Evolutionary conservation across 2,888 invertebrate species (phyloP), one percentile per base, ranked within the genome.

Genomic region (Lasioglossum leucozonium): DNA sequence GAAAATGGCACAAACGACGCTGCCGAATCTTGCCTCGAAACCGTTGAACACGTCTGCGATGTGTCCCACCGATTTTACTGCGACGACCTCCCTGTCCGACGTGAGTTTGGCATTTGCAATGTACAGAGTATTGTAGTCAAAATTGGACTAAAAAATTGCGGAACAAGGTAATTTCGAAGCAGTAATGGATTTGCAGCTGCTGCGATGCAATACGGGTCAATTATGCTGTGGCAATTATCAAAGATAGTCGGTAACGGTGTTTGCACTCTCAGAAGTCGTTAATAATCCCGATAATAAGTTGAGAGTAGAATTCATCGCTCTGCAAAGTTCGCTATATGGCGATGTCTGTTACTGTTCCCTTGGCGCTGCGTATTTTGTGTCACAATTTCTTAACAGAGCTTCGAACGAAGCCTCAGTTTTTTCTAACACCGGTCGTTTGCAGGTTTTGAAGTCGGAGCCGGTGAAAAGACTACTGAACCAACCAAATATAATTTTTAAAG

Each of bases 381-480:
- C n/a, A 11, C 0, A n/a, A 55, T n/a, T 55, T 11, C 11, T 55
- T 55, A 55, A 55, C n/a, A n/a, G n/a, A 55, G 10, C 11, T 11
- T 11, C 0, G 1, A 55, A 55, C 11, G 10, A 55, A n/a, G 55
- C 4, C 37, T 34, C 18, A 5, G 16, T 47, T 26, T 18, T 2
- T 11, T n/a, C 1, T n/a, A 34, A 69, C 11, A 82, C 30, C 26
- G 71, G 30, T 77, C 75, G 58, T 71, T 88, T 82, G 0, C 82
- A 95, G 94, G 91, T 94, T 3, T 83, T 94, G 8, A 91, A 94
- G 47, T 94, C 94, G 0, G 94, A 94, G 11, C 88, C 93, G 11
- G 94, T 94, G 3, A 92, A 93, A 82, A 90, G 94, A 30, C 90
- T 95, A 8, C 89, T 94, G n/a, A 93, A 89, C 81, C 93, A 94